Conservation (phyloP, 1,140 invertebrate genomes). For the Harpegnathos saltator region DNA sequence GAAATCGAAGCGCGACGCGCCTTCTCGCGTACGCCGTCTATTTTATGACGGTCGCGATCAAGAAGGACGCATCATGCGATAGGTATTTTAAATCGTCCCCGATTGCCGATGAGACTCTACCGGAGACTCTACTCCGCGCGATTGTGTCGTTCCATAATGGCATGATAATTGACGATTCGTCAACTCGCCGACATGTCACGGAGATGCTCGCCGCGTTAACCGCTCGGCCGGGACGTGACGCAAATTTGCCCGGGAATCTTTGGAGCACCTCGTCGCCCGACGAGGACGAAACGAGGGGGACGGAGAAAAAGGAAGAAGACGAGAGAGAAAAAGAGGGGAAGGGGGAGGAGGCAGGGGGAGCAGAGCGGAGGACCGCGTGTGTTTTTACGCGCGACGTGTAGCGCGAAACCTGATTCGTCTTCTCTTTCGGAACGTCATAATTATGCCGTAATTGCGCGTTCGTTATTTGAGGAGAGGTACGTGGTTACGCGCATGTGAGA, state of each 20-base stretch:
- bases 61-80: not conserved
- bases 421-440: conserved; percentile 66
- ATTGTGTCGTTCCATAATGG: conserved; percentile 55
- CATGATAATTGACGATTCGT: conserved; percentile 62
- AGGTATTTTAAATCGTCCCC: conserved; percentile 6
- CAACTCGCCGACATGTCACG: conserved; percentile 61
- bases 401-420: conserved; percentile 58
- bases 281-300: conserved; percentile 68
- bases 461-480: conserved; percentile 59
- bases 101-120: conserved; percentile 19
- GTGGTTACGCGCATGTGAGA: conserved; percentile 4
- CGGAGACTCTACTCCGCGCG: conserved; percentile 17
- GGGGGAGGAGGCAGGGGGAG: conserved; percentile 16
- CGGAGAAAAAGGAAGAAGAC: not conserved
- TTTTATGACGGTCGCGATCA: not conserved
- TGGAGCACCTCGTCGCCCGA: conserved; percentile 59
- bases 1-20: too few relatives aligned
- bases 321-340: conserved; percentile 16
- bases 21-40: not conserved
- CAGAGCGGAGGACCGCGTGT: conserved; percentile 5
- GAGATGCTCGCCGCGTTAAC: conserved; percentile 68
- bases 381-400: conserved; percentile 59
- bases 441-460: conserved; percentile 70
- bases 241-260: conserved; percentile 56
- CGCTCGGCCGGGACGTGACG: conserved; percentile 64